Percentiles rank a stretch among this genome's conserved stretches.
Conservation (phyloP, 2,113 vertebrate genomes). For the Myiagra hebetior region DNA sequence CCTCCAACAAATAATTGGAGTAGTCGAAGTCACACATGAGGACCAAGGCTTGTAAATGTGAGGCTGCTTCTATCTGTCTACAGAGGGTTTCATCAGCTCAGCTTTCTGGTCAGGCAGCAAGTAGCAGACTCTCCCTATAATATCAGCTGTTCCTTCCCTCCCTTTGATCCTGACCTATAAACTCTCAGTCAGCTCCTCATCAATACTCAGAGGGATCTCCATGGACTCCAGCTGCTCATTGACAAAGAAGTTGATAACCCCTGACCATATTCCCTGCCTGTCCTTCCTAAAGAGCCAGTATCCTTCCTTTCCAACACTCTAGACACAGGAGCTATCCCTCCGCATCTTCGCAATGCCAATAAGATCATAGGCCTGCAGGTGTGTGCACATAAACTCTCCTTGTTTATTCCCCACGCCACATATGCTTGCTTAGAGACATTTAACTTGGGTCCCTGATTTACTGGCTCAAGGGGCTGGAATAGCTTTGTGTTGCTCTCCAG, state of each 20-base stretch:
- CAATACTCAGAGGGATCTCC: too few species aligned
- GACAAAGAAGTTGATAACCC: background rate
- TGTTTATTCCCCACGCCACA: background rate
- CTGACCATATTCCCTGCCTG: background rate
- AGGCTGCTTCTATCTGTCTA: background rate
- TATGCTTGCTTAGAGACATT: background rate
- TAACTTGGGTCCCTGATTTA: background rate
- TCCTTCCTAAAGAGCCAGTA: background rate
- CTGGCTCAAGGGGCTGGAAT: background rate
- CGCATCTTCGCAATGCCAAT: background rate
- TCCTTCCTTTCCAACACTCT: background rate
- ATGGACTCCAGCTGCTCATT: background rate
- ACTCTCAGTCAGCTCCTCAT: background rate
- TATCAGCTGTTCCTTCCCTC: background rate
- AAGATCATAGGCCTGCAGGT: background rate
- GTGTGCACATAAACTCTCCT: background rate
- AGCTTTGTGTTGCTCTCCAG: background rate
- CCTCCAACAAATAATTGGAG: background rate
- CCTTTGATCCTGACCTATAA: background rate
- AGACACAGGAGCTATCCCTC: background rate
- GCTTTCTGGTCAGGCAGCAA: background rate
- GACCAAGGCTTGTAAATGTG: background rate
- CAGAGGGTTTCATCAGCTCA: background rate
- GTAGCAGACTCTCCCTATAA: rapidly evolving
- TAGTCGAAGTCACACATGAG: background rate